A percentile compares a stretch with the other conserved stretches of the same genome.
Conservation (phyloP, 92 coral and sea anemone genomes). For the Parazoanthus swiftii region DNA sequence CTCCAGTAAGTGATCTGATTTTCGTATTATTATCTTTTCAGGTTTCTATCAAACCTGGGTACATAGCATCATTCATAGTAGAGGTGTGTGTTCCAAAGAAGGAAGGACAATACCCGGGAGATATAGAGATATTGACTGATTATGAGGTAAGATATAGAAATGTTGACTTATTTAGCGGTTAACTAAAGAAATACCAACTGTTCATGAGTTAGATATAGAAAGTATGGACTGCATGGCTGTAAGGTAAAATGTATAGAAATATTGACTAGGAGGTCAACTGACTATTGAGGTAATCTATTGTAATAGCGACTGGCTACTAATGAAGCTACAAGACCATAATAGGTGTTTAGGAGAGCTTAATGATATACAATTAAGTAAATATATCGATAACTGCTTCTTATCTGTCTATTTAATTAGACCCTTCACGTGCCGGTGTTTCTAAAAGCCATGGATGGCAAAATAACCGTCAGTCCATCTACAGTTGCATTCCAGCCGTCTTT, state of each 20-base stretch:
- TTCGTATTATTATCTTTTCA: constrained; percentile 18
- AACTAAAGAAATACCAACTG: not conserved
- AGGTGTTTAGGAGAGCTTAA: not conserved
- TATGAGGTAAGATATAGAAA: constrained; percentile 69
- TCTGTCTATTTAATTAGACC: constrained; percentile 49
- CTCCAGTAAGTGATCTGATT: not conserved
- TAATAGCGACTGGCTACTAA: not conserved
- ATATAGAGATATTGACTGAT: constrained; percentile 76
- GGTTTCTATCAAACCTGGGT: constrained; percentile 77
- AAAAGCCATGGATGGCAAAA: constrained; percentile 91
- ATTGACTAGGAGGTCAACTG: too few relatives aligned
- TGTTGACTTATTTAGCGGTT: not conserved
- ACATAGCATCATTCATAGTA: constrained; percentile 65
- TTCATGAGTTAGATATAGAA: not conserved
- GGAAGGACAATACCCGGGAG: constrained; percentile 82
- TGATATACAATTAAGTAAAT: not conserved
- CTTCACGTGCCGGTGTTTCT: constrained; percentile 75
- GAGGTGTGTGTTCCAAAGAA: constrained; percentile 74
- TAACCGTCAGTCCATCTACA: constrained; percentile 67
- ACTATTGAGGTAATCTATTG: too few relatives aligned
- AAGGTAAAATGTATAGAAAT: too few relatives aligned
- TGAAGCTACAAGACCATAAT: not conserved
- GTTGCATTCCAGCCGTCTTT: constrained; percentile 80
- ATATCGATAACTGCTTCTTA: not conserved
- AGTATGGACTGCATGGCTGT: not conserved